Evolutionary conservation across 2,888 invertebrate species (phyloP), one percentile per base, ranked within the genome.

Genomic region (Tillus elongatus): DNA sequence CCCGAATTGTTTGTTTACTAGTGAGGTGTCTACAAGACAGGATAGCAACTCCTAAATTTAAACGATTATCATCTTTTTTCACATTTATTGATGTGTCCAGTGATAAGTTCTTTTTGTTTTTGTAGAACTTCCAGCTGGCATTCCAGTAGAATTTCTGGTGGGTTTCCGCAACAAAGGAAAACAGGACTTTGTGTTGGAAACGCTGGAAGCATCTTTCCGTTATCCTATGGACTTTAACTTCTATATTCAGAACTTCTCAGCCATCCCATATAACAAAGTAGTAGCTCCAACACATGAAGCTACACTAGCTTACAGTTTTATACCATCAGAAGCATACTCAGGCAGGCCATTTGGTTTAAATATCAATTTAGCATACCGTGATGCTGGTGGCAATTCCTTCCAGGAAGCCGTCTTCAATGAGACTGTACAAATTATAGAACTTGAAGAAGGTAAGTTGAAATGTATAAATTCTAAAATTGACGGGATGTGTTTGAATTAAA

Each of bases 141-240:
- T 80, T 55, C 77, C 90, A 31, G 93, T 95, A 0, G 92, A 95
- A 64, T 89, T 96, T 66, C 72, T 99, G 1, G 89, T 99, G 43
- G 96, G 97, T 13, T 96, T 99, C 69, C 78, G 81, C 36, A 98
- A 98, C 72, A 90, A 89, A 60, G 98, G 96, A 32, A 75, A 81
- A 40, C 79, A 84, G 51, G 91, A 95, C 51, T 95, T 96, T 58
- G 67, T 85, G 13, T 77, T 99, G 13, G 95, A 98, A 61, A 82
- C 85, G 3, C 75, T 97, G 60, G 97, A 97, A 57, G 95, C 96
- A 0, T 96, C 97, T 0, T 96, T 99, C 79, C 83, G 96, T 52
- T 98, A 97, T 62, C 96, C 97, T 4, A 89, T 95, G 85, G 97
- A 98, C 68, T 98, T 91, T 70, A 91, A 84, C 50, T 98, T 91